phyloP scores from a whole-genome alignment of 2,797 vertebrate species.

The Psittacula echo region DNA sequence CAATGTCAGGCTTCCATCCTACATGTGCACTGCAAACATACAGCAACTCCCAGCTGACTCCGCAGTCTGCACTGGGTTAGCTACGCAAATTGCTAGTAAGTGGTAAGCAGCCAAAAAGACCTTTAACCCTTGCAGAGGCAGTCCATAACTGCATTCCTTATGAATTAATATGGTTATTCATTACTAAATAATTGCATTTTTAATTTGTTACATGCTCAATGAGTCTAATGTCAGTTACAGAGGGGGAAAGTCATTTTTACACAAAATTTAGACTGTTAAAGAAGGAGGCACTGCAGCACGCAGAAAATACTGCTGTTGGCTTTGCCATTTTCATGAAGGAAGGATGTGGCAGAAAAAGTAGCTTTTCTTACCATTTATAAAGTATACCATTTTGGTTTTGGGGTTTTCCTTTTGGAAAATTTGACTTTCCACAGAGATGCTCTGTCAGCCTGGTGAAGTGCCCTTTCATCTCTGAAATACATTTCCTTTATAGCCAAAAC shows the following conservation, averaged over 20 bases:
- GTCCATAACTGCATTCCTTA: rapidly evolving
- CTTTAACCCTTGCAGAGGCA: background rate
- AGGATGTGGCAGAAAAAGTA: background rate
- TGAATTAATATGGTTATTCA: background rate
- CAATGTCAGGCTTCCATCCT: background rate
- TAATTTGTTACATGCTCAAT: background rate
- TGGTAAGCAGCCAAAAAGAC: background rate
- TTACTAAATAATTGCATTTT: background rate
- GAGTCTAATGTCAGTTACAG: background rate
- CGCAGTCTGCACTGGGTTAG: background rate
- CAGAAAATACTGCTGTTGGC: background rate
- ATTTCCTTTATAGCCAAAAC: background rate
- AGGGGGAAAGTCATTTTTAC: background rate
- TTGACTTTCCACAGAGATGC: background rate
- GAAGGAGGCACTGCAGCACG: background rate
- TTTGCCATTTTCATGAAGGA: background rate
- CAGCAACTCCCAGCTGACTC: background rate
- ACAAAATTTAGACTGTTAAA: background rate
- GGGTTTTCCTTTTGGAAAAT: background rate
- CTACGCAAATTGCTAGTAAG: background rate
- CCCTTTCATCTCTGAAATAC: background rate
- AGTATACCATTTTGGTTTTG: background rate
- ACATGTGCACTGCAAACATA: background rate
- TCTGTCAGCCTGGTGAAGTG: background rate
- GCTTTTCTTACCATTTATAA: background rate